Evolutionary conservation across 2,113 vertebrate species (phyloP), one percentile per base, ranked within the genome.

Genomic region (Carettochelys insculpta): DNA sequence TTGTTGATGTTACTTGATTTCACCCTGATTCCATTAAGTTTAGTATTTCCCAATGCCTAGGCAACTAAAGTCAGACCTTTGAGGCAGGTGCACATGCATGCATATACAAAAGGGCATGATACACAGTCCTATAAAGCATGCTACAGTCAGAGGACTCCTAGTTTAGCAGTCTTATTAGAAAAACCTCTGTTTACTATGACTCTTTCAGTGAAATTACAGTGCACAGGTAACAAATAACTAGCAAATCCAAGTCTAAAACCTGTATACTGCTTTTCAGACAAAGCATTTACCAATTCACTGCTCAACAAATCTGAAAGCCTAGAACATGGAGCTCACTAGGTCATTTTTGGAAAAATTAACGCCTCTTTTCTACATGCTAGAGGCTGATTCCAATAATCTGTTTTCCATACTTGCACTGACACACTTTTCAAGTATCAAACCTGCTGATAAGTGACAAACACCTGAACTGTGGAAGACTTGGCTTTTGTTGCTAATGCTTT

Each of bases 391-490:
- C 0, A 2, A 1, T n/a, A 34, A 11, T 5, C 38, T 6, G 27
- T 11, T 41, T 3, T 45, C 61, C 77, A 16, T 56, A 17, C 31
- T 12, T 27, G 47, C 24, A 80, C 43, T 34, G 25, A 50, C 71
- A 48, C 52, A 77, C 19, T 2, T 8, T 1, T 13, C 0, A 50
- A 45, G 71, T 61, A 47, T 77, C 50, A 34, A 77, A 83, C 53
- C 53, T 12, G 47, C 2, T 16, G 47, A 54, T 2, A 43, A 0
- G 1, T 0, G 41, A 52, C 48, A 1, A 2, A 38, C 0, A 0
- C 5, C 8, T 1, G n/a, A 73, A 27, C 53, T 8, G 4, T 0
- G 27, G 10, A 77, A 65, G 50, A 2, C 2, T 2, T 25, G 10
- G 3, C 34, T 45, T 43, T 11, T 80, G 79, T 77, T 41, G 50